Percentiles rank a stretch among this genome's conserved stretches.
These are phyloP conservation scores for Characodon lateralis DNA, from an alignment of 2,797 vertebrate genomes.

Conservation along the genomic window DNA sequence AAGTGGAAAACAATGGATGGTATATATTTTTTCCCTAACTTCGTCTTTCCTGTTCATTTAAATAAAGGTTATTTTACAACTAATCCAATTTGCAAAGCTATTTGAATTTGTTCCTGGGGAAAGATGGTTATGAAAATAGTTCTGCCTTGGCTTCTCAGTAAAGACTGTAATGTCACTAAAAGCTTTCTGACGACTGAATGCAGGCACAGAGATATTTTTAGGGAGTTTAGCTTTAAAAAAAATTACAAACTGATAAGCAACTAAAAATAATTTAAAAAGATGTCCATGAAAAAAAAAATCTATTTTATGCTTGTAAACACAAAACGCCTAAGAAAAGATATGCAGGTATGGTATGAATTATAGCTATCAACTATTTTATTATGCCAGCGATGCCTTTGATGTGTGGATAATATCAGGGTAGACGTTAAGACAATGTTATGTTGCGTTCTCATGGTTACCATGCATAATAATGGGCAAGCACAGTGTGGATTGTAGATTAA, in stretches of 20 bases:
- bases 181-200: background rate
- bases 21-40: background rate
- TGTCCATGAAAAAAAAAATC: background rate
- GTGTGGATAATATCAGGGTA: background rate
- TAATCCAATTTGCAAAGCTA: background rate
- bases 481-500: conserved; percentile 4
- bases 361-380: background rate
- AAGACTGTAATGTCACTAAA: no score
- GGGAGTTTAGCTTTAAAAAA: background rate
- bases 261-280: conserved; percentile 8
- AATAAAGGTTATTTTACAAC: background rate
- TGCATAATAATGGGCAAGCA: background rate
- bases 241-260: no score
- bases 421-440: background rate
- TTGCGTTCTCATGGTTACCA: background rate
- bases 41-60: background rate
- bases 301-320: background rate
- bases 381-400: background rate
- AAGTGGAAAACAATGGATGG: background rate
- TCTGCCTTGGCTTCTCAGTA: background rate
- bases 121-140: background rate
- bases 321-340: background rate
- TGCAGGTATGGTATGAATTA: background rate
- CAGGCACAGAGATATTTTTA: background rate
- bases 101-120: background rate